phyloP scores from a whole-genome alignment of 2,797 vertebrate species.

The Podargus strigoides region DNA sequence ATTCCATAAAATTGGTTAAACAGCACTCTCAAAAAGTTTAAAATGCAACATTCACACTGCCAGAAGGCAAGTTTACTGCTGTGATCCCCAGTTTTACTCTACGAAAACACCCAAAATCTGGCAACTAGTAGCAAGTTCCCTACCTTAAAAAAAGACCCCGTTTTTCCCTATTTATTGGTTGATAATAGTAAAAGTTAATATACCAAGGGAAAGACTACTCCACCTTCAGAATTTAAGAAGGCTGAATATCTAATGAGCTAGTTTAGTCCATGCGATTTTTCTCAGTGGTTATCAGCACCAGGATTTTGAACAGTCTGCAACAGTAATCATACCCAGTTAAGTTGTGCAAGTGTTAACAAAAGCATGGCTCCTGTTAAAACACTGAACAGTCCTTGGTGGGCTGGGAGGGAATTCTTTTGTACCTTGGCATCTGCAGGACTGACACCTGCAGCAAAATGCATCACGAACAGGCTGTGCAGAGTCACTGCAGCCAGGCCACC shows the following conservation, averaged over 20 bases:
- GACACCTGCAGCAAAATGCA: background rate
- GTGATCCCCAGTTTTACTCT: slow-evolving; percentile 1
- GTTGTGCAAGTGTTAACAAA: background rate
- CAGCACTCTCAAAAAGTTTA: background rate
- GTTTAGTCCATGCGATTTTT: background rate
- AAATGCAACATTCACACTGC: background rate
- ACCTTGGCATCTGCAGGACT: background rate
- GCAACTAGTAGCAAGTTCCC: background rate
- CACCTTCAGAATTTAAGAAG: background rate
- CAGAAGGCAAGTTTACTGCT: background rate
- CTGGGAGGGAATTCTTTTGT: background rate
- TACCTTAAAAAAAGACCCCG: background rate
- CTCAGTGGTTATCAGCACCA: background rate
- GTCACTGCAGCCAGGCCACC: background rate
- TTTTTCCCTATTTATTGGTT: background rate
- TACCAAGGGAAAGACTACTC: background rate
- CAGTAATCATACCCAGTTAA: background rate
- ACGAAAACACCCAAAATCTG: slow-evolving; percentile 25
- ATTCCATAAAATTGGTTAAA: background rate
- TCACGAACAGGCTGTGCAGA: background rate
- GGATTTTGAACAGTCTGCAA: slow-evolving; percentile 44
- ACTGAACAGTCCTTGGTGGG: background rate
- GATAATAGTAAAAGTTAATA: background rate
- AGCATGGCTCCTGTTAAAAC: background rate
- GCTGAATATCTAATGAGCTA: background rate